Conservation (phyloP, 2,888 invertebrate genomes). For the Limnephilus marmoratus region DNA sequence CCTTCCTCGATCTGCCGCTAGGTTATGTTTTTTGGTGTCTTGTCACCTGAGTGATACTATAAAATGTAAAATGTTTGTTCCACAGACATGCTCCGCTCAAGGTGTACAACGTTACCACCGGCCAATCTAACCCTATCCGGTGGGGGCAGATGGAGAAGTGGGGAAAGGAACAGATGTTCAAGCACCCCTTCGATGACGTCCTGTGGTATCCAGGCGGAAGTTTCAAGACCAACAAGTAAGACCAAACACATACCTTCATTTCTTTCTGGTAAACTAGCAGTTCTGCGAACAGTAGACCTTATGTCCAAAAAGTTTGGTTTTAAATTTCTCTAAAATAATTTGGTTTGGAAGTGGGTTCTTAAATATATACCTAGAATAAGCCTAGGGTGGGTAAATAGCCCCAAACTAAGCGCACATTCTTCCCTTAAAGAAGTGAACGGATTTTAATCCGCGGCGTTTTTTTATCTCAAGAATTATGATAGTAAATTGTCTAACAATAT, state of each 20-base stretch:
- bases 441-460: too few relatives aligned
- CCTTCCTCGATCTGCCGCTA: not conserved
- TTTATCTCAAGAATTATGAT: too few relatives aligned
- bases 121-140: slow-evolving; percentile 82
- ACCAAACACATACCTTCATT: not conserved
- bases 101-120: slow-evolving; percentile 88
- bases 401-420: too few relatives aligned
- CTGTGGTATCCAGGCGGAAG: slow-evolving; percentile 82
- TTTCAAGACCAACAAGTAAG: slow-evolving; percentile 75
- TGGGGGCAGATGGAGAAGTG: slow-evolving; percentile 82
- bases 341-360: too few relatives aligned
- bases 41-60: not conserved
- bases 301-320: too few relatives aligned
- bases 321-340: too few relatives aligned
- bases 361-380: too few relatives aligned
- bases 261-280: too few relatives aligned
- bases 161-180: slow-evolving; percentile 74
- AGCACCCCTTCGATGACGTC: slow-evolving; percentile 80
- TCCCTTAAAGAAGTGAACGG: too few relatives aligned
- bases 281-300: too few relatives aligned
- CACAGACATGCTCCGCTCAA: slow-evolving; percentile 71
- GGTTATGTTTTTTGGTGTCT: not conserved
- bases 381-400: too few relatives aligned
- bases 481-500: too few relatives aligned
- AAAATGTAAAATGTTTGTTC: not conserved